A percentile compares a stretch with the other conserved stretches of the same genome.
phyloP scores from a whole-genome alignment of 2,888 invertebrate species.

The Drosophila colorata region DNA sequence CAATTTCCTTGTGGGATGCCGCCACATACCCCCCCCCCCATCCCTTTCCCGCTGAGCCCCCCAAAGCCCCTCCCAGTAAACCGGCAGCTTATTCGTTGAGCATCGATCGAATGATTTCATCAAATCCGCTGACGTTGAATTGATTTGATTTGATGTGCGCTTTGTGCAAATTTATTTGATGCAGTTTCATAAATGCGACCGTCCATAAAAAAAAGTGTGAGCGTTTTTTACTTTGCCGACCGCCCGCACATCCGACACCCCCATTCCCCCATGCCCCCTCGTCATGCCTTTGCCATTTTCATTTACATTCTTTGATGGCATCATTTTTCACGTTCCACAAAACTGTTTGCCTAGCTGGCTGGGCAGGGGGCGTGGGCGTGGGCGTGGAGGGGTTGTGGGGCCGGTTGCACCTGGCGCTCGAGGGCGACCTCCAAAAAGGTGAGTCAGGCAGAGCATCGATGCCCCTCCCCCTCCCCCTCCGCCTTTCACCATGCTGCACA shows the following conservation, averaged over 20 bases:
- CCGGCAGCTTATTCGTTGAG: slow-evolving; percentile 25
- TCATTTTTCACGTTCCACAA: slow-evolving; percentile 56
- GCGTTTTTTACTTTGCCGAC: slow-evolving; percentile 16
- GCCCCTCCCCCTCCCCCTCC: background rate
- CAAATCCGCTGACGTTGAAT: slow-evolving; percentile 73
- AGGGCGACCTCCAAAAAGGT: slow-evolving; percentile 20
- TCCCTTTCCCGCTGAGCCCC: background rate
- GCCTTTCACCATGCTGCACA: slow-evolving; percentile 8
- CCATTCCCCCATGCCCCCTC: background rate
- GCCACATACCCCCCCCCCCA: background rate
- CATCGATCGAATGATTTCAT: slow-evolving; percentile 65
- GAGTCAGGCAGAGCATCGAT: slow-evolving; percentile 7
- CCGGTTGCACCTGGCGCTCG: background rate
- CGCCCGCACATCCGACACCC: background rate
- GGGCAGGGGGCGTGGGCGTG: background rate
- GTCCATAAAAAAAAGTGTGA: slow-evolving; percentile 47
- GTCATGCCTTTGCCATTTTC: slow-evolving; percentile 8
- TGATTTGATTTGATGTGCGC: slow-evolving; percentile 71
- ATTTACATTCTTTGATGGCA: slow-evolving; percentile 54
- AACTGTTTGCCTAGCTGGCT: slow-evolving; percentile 26
- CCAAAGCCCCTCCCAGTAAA: background rate
- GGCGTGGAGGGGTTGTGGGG: background rate
- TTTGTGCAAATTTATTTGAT: slow-evolving; percentile 73
- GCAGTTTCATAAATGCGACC: slow-evolving; percentile 69
- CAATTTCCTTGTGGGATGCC: slow-evolving; percentile 42